phyloP scores from a whole-genome alignment of 2,113 vertebrate species.

The Cinclus mexicanus region DNA sequence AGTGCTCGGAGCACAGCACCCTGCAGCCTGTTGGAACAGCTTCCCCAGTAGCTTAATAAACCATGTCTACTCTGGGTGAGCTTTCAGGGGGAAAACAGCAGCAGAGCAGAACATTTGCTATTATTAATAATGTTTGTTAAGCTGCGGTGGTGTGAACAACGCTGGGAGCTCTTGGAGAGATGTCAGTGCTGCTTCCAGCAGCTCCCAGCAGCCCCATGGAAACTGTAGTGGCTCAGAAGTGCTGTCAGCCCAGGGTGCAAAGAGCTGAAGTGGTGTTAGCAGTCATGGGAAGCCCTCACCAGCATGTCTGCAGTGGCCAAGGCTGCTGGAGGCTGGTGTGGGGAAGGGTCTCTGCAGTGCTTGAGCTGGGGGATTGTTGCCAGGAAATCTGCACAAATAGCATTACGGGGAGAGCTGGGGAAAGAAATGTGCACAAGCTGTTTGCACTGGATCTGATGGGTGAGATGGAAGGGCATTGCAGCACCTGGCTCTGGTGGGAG shows the following conservation, averaged over 20 bases:
- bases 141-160: fast-evolving
- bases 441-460: not conserved
- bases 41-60: not conserved
- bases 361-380: not conserved
- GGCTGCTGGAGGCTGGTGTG: not conserved
- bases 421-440: not conserved
- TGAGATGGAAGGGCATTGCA: not conserved
- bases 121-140: not conserved
- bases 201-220: not conserved
- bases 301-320: not conserved
- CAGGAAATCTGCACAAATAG: not conserved
- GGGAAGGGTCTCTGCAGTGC: not conserved
- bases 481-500: not conserved
- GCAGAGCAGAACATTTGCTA: not conserved
- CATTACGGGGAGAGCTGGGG: not conserved
- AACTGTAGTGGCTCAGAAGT: not conserved
- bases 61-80: not conserved
- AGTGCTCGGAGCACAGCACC: not conserved
- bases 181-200: slow-evolving; percentile 5
- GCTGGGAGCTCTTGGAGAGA: slow-evolving; percentile 27
- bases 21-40: not conserved
- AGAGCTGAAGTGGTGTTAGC: not conserved
- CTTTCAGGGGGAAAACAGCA: not conserved
- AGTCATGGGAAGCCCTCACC: not conserved
- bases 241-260: not conserved